Conservation (phyloP, 2,113 vertebrate species). For the Chaetorhynchus papuensis region DNA sequence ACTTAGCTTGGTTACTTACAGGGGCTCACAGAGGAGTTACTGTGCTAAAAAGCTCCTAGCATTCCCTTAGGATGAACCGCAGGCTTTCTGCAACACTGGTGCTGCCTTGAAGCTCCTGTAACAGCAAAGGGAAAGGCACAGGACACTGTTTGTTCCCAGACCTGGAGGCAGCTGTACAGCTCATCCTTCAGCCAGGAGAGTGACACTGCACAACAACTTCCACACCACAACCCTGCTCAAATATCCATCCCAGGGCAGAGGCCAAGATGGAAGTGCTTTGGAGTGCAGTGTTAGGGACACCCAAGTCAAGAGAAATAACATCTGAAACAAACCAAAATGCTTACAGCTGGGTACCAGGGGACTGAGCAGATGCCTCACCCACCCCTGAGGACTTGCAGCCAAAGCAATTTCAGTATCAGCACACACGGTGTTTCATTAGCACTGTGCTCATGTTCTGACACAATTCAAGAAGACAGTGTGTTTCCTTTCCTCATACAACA, state of each 20-base stretch:
- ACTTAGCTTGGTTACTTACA: not conserved
- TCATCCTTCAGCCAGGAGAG: not conserved
- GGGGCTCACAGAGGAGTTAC: not conserved
- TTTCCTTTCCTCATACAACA: not conserved
- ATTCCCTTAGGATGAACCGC: too few relatives aligned
- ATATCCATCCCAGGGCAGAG: not conserved
- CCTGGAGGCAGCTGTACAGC: not conserved
- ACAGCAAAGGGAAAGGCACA: not conserved
- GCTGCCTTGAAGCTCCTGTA: not conserved
- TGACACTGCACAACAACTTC: not conserved
- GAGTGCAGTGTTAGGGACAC: not conserved
- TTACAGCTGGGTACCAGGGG: not conserved
- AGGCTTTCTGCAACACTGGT: not conserved
- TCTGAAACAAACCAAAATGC: accelerated
- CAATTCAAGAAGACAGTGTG: not conserved
- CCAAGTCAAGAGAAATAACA: not conserved
- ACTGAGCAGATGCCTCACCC: accelerated
- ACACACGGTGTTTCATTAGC: accelerated
- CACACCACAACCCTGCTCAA: not conserved
- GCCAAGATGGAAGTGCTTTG: not conserved
- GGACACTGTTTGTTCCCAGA: accelerated
- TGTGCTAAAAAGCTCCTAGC: accelerated
- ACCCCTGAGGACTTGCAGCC: accelerated
- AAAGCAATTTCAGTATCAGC: not conserved
- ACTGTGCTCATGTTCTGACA: accelerated